Conservation (phyloP, 2,888 invertebrate genomes). For the Clepsis dumicolana region DNA sequence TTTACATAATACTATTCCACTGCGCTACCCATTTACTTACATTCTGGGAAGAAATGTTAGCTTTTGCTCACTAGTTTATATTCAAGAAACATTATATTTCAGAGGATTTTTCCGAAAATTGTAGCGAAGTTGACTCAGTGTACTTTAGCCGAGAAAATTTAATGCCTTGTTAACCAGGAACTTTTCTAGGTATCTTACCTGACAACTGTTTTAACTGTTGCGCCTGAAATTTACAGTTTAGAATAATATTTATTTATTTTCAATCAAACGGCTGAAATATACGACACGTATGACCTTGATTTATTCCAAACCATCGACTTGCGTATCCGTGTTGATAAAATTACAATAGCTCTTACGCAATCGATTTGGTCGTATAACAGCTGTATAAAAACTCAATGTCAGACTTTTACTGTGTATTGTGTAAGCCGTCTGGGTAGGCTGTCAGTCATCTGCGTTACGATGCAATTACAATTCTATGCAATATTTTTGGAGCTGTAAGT, state of each 20-base stretch:
- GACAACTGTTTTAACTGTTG: no score
- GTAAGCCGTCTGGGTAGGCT: background rate
- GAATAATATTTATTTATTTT: no score
- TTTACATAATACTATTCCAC: slow-evolving; percentile 20
- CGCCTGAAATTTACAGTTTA: no score
- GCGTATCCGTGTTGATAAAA: slow-evolving; percentile 18
- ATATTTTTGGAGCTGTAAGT: no score
- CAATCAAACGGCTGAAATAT: no score
- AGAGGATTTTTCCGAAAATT: no score
- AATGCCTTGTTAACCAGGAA: no score
- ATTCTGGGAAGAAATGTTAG: background rate
- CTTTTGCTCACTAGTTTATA: background rate
- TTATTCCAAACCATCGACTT: slow-evolving; percentile 12
- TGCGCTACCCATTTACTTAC: background rate
- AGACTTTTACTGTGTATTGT: slow-evolving; percentile 17
- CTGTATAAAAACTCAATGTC: slow-evolving; percentile 39
- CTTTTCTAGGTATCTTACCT: no score
- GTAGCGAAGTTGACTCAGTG: no score
- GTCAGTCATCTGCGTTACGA: background rate
- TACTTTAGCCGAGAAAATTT: background rate
- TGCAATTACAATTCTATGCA: no score
- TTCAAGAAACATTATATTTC: background rate
- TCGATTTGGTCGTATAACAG: slow-evolving; percentile 33
- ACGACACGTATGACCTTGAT: slow-evolving; percentile 21
- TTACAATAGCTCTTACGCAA: slow-evolving; percentile 15